Evolutionary conservation across 2,113 vertebrate species (phyloP), one percentile per base, ranked within the genome.

Genomic region (Rhinoderma darwinii): DNA sequence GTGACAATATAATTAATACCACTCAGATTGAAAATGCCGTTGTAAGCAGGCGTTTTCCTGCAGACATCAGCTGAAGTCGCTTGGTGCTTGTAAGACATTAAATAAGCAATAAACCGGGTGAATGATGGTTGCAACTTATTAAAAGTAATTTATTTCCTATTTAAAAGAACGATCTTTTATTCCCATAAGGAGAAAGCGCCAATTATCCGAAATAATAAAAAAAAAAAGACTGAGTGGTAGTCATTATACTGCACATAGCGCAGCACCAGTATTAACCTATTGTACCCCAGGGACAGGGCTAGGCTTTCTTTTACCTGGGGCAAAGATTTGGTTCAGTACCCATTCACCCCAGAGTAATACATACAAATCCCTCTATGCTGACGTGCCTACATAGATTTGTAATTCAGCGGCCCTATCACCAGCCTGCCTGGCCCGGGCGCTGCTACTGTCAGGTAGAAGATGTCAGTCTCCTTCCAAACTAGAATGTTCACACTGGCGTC

Each of bases 11-110:
- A 54, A 54, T 78, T 32, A 54, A 54, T 78, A 54, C 27, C 47
- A 11, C 14, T 12, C 75, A 20, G 9, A 17, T 41, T 18, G 75
- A 78, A 22, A 30, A 15, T 78, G 75, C 47, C 3, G 47, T 20
- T 32, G 43, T 30, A 30, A 44, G 73, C 25, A 75, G 5, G 11
- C 41, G 25, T 14, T 47, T 77, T 77, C 74, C 74, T 77, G 74
- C 44, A 77, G 43, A 77, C n/a, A 77, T 51, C 44, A 77, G 74
- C 74, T 51, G 30, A 75, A 75, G 73, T 9, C 47, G 44, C 74
- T 77, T 51, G 74, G 50, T 77, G 74, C 74, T 54, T 78, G 75
- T 35, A 54, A 54, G 30, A 51, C 75, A 50, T 78, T 54, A 78
- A 78, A 54, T 44, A 35, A 51, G 75, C 73, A 47, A 47, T 76